Evolutionary conservation across 1,140 invertebrate species (phyloP).

Genomic region (Aculops lycopersici): DNA sequence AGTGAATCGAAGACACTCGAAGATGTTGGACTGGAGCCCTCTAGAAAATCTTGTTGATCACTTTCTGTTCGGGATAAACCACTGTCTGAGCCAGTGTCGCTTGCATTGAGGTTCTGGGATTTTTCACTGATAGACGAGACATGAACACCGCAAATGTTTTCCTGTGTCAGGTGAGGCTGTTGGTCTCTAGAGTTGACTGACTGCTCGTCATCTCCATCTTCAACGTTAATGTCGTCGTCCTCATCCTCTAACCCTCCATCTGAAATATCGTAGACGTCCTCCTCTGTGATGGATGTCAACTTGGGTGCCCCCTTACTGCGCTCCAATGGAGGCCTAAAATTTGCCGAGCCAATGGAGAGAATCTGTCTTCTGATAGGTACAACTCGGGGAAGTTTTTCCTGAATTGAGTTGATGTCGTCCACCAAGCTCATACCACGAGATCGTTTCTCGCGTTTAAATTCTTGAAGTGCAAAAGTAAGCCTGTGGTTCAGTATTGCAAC

Average conservation of each 20-base stretch:
- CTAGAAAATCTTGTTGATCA: too few species aligned
- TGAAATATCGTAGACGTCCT: conserved; percentile 30
- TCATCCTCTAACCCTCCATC: conserved; percentile 7
- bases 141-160: too few species aligned
- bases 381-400: conserved; percentile 18
- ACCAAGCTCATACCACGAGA: conserved; percentile 23
- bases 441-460: conserved; percentile 73
- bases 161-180: too few species aligned
- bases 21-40: too few species aligned
- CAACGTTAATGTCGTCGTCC: background rate
- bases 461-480: conserved; percentile 46
- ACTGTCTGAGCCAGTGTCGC: too few species aligned
- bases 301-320: conserved; percentile 77
- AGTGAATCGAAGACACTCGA: too few species aligned
- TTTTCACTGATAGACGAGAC: too few species aligned
- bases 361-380: conserved; percentile 20
- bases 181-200: too few species aligned
- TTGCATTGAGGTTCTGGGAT: too few species aligned
- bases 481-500: conserved; percentile 28
- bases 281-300: conserved; percentile 65
- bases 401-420: conserved; percentile 14
- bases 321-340: conserved; percentile 50
- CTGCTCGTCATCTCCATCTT: too few species aligned
- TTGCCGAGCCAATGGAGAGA: conserved; percentile 29
- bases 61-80: too few species aligned